phyloP scores from a whole-genome alignment of 2,797 vertebrate species.

The Malacoraja senta region DNA sequence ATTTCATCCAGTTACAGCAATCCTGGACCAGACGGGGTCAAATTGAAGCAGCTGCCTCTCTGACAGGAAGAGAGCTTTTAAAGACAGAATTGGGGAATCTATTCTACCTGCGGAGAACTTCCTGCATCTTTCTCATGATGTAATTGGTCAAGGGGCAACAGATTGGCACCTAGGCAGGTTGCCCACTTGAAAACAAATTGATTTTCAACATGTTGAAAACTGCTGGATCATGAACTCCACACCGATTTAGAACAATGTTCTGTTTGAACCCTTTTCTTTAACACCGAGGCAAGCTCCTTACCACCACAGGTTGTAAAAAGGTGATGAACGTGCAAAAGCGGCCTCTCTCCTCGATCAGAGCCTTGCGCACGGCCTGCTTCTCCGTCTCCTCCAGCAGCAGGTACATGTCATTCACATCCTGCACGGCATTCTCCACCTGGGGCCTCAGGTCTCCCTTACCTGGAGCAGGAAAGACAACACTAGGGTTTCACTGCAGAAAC shows the following conservation, averaged over 20 bases:
- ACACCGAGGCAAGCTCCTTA: no score
- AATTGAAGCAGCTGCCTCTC: not conserved
- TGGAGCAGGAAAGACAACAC: slow-evolving; percentile 44
- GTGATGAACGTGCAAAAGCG: slow-evolving; percentile 88
- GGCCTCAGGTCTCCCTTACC: slow-evolving; percentile 90
- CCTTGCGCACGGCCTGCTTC: slow-evolving; percentile 89
- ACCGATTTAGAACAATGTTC: no score
- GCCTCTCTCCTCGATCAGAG: slow-evolving; percentile 84
- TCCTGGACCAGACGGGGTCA: not conserved
- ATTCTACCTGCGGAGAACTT: not conserved
- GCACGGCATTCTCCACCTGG: slow-evolving; percentile 88
- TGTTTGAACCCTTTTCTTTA: no score
- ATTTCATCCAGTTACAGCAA: not conserved
- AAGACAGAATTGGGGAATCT: not conserved
- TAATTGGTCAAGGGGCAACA: no score
- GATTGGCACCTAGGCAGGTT: no score
- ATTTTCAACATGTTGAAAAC: no score
- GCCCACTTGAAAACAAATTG: no score
- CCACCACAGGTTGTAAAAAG: slow-evolving; percentile 88
- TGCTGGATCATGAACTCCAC: no score
- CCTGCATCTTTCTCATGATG: not conserved
- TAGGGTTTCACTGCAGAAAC: not conserved
- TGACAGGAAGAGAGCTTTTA: not conserved
- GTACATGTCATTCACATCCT: slow-evolving; percentile 93
- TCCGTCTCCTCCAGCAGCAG: slow-evolving; percentile 93